Evolutionary conservation across 2,888 invertebrate species (phyloP), one percentile per base, ranked within the genome.

Genomic region (Megalurothrips usitatus): DNA sequence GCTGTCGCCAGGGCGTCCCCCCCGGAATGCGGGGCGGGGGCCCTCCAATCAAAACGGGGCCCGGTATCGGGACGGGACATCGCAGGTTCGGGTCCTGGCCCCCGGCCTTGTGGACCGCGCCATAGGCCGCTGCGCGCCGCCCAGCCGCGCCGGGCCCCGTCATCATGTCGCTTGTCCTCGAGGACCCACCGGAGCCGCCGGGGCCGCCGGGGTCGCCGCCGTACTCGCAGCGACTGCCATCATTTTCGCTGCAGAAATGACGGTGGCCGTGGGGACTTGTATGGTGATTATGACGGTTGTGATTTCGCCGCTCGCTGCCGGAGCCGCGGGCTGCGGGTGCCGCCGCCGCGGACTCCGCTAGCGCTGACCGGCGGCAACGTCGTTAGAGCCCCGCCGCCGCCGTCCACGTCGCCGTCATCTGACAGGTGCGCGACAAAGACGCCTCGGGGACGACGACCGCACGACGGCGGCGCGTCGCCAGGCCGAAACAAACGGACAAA

Each of bases 391-490:
- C 17, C 19, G 58, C 17, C n/a, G n/a, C n/a, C n/a, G n/a, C n/a
- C n/a, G n/a, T n/a, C n/a, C n/a, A n/a, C n/a, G n/a, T n/a, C n/a
- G n/a, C n/a, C 34, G 34, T 43, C 34, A 43, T 43, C 58, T 14
- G 58, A 58, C 58, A 58, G 58, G 58, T 58, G 58, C n/a, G 58
- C 58, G 34, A 43, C 34, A 43, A 43, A 43, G 34, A 43, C 34
- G 34, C 34, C 34, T 58, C 19, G 58, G 19, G 58, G 58, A 58
- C 58, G 8, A 52, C n/a, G 80, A n/a, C 75, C 78, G 81, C 78
- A 49, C 19, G 79, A 78, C 49, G 79, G 48, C 48, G 81, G 78
- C 78, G 78, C 78, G 81, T 26, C 49, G 75, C 47, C 34, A 4
- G 43, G 75, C n/a, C 58, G 17, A 58, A 58, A 58, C 58, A 58